These are phyloP conservation scores for Perca flavescens DNA, from an alignment of 2,113 vertebrate species.

Conservation along the genomic window DNA sequence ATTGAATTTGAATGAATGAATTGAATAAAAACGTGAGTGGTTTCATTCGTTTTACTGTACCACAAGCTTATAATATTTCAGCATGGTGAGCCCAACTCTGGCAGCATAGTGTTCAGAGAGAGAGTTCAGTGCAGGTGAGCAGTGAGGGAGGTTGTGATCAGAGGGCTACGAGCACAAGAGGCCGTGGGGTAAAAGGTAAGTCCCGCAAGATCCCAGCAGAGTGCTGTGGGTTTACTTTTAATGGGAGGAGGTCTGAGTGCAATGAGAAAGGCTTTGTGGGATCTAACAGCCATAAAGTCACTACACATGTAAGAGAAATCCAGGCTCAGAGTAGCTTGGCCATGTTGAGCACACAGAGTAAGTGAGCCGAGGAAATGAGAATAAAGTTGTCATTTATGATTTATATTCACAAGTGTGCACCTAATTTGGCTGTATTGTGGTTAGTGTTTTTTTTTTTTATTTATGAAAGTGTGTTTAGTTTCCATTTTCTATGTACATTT, in stretches of 20 bases:
- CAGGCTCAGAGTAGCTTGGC: neutral
- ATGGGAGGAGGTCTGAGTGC: conserved; percentile 9
- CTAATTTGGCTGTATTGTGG: neutral
- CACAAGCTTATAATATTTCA: neutral
- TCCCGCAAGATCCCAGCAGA: conserved; percentile 2
- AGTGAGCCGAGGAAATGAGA: neutral
- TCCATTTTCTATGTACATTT: neutral
- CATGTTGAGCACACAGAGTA: neutral
- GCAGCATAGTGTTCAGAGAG: neutral
- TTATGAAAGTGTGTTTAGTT: neutral
- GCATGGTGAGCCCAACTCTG: no score
- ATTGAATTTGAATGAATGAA: no score
- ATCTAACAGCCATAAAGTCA: neutral
- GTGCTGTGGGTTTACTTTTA: conserved; percentile 24
- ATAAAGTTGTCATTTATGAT: neutral
- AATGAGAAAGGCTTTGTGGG: conserved; percentile 39
- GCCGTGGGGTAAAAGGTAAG: neutral
- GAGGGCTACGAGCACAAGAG: neutral
- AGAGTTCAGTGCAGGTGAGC: neutral
- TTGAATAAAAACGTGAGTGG: neutral
- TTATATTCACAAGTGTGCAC: neutral
- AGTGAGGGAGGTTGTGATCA: neutral
- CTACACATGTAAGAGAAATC: neutral
- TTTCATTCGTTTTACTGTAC: neutral
- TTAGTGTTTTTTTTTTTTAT: no score